Base-by-base conservation (phyloP, 2,888 invertebrate species). In the Coecobrya sp. region DNA sequence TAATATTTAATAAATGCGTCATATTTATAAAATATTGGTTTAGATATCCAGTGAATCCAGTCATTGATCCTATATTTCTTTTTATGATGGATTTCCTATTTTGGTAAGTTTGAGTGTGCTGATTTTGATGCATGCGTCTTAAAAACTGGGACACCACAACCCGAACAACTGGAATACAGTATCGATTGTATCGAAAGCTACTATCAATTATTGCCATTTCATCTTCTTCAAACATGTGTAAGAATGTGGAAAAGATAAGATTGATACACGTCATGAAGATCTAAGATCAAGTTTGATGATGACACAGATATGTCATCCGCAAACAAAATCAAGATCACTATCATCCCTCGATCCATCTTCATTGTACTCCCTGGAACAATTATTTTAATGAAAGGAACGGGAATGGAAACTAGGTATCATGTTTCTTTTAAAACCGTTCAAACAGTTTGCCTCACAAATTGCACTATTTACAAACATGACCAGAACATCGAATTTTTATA, bases 261-360 rank as follows among this genome's bases (percentile, higher is more conserved):
- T 93, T 93, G 89, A 73, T 70, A 89, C 85, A 91, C 85, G 94
- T 93, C 94, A 93, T 91, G 36, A 52, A 86, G 52, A 86, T 86
- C 68, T 49, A 52, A 45, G 70, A 86, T 36, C 25, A 45, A n/a
- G 30, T 49, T 49, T 86, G 86, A 86, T 70, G 86, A 68, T 86
- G 86, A 86, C 86, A 86, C 70, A 86, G 86, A 86, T 86, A 86
- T 73, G 68, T 86, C 86, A 86, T 25, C 25, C 19, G 8, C 11
- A 13, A 70, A 70, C 11, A 86, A 86, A 70, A 86, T 86, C 86
- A 86, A 85, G 65, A 86, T 86, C 85, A 22, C 42, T 55, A 85
- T 85, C 85, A 45, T 0, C 4, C 5, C n/a, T 55, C 2, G 30
- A 82, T 59, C 82, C 10, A 42, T 82, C 62, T 85, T 62, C 85